Evolutionary conservation across 2,888 invertebrate species (phyloP).

Genomic region (Xestia ashworthii): DNA sequence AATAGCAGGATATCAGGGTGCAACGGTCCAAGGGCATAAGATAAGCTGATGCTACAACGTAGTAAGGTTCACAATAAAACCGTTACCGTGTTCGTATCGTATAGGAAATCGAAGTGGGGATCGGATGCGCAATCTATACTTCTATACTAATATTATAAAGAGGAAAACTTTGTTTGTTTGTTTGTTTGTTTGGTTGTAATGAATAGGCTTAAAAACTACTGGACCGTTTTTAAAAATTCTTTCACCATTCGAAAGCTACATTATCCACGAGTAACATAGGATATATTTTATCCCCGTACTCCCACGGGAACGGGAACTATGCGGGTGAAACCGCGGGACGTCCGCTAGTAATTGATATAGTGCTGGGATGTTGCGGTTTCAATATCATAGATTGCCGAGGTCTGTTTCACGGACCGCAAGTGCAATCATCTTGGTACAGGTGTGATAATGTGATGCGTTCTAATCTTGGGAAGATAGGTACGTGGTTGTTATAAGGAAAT

Average conservation of each 20-base stretch:
- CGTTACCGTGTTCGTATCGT: slow-evolving; percentile 44
- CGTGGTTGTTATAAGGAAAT: slow-evolving; percentile 15
- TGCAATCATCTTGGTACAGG: slow-evolving; percentile 38
- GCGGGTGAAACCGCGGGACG: too few species aligned
- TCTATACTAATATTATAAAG: too few species aligned
- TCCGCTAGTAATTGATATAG: slow-evolving; percentile 58
- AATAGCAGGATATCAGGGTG: slow-evolving; percentile 46
- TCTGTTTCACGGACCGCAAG: slow-evolving; percentile 22
- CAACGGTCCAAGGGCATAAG: slow-evolving; percentile 43
- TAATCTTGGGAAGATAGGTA: slow-evolving; percentile 28
- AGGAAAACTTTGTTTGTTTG: too few species aligned
- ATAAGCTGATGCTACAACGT: slow-evolving; percentile 33
- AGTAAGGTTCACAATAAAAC: slow-evolving; percentile 31
- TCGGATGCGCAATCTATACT: slow-evolving; percentile 54
- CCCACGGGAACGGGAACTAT: too few species aligned
- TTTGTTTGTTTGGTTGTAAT: too few species aligned
- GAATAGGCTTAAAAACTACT: too few species aligned
- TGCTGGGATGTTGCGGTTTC: slow-evolving; percentile 52
- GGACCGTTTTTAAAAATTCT: too few species aligned
- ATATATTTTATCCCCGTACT: too few species aligned
- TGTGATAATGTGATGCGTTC: slow-evolving; percentile 16
- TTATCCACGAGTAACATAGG: too few species aligned
- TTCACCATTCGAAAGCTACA: too few species aligned
- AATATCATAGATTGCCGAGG: slow-evolving; percentile 30
- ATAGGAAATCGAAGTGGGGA: slow-evolving; percentile 46